Evolutionary conservation across 2,888 invertebrate genomes (phyloP), one percentile per base, ranked within the genome.

Genomic region (Camptogramma bilineatum): DNA sequence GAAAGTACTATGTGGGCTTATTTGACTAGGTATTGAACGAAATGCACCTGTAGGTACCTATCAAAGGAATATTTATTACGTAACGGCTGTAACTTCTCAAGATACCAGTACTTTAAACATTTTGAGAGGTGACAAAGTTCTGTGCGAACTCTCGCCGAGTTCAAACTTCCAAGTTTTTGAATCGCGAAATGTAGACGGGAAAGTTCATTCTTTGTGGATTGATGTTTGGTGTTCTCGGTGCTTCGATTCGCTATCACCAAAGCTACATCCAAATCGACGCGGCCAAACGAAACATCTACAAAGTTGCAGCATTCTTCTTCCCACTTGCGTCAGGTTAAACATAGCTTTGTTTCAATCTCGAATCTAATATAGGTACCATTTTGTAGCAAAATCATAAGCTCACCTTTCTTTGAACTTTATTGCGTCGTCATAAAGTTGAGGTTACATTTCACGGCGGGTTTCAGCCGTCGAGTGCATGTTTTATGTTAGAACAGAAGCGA

Each of bases 101-200:
- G 16, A 51, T 10, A 42, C 50, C 2, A 7, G 0, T 7, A 13
- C 24, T 48, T 58, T n/a, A 39, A 44, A 64, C 66, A 62, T 54
- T 68, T 64, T 58, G 61, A 66, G 62, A 66, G 64, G 65, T 71
- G 71, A 58, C 65, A 60, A 69, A 66, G 48, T 67, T 67, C 55
- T 39, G 46, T 61, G 44, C 59, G 61, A 62, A 44, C 47, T 50
- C 56, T 42, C 55, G 50, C 61, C 48, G 62, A 65, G 44, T 61
- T 52, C 55, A 59, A 69, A 68, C 67, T 69, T 59, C 42, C 44
- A 70, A 72, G 63, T 72, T 66, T 67, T 64, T 54, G 70, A 68
- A 68, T 64, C 61, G 64, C 42, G 61, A 64, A 67, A 64, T 66
- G 68, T 66, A 65, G 66, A 66, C 58, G 66, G 54, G 52, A 47